Base-by-base conservation (phyloP, 35 echinoderm and acorn worm species). In the Ophioderma brevispina region DNA sequence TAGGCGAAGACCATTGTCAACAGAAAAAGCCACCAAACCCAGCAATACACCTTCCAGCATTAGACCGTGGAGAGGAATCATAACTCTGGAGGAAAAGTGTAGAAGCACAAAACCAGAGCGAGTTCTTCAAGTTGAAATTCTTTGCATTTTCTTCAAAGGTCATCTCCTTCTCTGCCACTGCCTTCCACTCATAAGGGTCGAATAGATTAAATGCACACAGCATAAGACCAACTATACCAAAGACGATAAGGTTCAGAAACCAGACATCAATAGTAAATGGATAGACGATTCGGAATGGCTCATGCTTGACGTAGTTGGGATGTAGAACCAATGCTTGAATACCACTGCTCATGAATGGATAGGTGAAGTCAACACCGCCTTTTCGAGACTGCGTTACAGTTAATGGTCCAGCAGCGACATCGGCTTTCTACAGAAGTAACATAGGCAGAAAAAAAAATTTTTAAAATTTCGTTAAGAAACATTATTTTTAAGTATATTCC, bases 371-470 rank as follows among this genome's bases (percentile, higher is more conserved):
- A 31, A 94, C 92, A 21, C 76, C 92, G 0, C 3, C 39, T n/a
- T 75, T 28, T 36, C 92, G 64, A 13, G 84, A 46, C 11, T 31
- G 19, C 14, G 87, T 85, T 23, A 94, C 82, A 17, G 87, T 94
- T 31, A 94, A 34, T 0, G 92, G 92, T 38, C 77, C 92, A 32
- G 92, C 92, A 38, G 92, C 92, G 42, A 94, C 90, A 39, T 94
- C 92, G 15, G 87, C 81, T 94, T 94, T 94, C 92, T 94, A 76
- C 18, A 76, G 39, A n/a, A n/a, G 52, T 13, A 36, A 39, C 19
- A 84, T 36, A 39, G 31, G 56, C 13, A 84, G 36, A 28, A 76
- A 6, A 84, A 35, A 38, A 70, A 23, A 5, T 79, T 40, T 1
- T 23, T 59, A 64, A 36, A 13, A 81, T n/a, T n/a, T n/a, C n/a